Conservation (phyloP, 2,797 vertebrate genomes). For the Parotocinclus haroldoi region DNA sequence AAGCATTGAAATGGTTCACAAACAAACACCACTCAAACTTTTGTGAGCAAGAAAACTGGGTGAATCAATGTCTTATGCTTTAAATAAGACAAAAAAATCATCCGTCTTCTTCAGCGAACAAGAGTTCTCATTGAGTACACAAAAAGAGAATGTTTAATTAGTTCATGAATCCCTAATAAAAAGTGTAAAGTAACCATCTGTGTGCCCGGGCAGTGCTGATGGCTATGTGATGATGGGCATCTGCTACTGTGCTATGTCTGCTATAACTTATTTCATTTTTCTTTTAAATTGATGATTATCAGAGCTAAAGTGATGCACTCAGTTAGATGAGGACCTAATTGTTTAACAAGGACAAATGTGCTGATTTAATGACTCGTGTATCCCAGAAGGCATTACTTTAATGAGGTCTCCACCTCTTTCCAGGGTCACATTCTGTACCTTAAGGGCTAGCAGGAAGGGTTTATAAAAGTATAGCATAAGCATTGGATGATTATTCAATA, state of each 20-base stretch:
- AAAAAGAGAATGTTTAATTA: conserved; percentile 35
- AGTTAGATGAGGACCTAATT: conserved; percentile 36
- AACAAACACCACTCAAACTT: too few species aligned
- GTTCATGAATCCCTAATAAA: conserved; percentile 40
- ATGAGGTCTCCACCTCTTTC: conserved; percentile 36
- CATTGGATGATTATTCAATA: conserved; percentile 8
- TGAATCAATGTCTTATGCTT: too few species aligned
- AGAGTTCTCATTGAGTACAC: conserved; percentile 31
- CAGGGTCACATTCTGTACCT: conserved; percentile 32
- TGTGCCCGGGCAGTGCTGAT: conserved; percentile 14
- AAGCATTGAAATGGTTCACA: too few species aligned
- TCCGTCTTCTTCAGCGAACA: not conserved
- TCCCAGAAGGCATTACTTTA: conserved; percentile 43
- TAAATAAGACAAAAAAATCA: not conserved
- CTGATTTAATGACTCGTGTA: conserved; percentile 31
- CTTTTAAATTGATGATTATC: conserved; percentile 33
- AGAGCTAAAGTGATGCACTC: conserved; percentile 29
- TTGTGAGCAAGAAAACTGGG: too few species aligned
- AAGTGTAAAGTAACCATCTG: conserved; percentile 35
- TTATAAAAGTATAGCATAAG: conserved; percentile 20
- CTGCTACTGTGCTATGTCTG: not conserved
- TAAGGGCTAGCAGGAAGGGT: conserved; percentile 24
- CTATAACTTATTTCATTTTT: conserved; percentile 1
- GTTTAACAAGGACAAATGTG: conserved; percentile 26
- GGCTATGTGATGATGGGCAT: conserved; percentile 4